Percentiles rank a stretch among this genome's conserved stretches.
Conservation (phyloP, 2,888 invertebrate species). For the Heliconius charithonia region DNA sequence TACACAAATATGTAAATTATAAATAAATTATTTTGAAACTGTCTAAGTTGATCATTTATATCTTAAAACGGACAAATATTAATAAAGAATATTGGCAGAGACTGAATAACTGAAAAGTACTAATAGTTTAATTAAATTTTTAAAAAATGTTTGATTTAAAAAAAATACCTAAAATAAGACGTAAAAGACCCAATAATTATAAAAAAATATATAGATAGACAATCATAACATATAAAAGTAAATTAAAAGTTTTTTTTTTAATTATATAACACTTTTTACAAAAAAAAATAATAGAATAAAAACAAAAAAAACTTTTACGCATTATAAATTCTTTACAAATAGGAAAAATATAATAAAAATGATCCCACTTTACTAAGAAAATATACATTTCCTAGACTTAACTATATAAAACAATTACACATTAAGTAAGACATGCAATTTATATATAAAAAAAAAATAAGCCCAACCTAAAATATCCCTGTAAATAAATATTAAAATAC, state of each 20-base stretch:
- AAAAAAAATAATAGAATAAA: not conserved
- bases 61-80: not conserved
- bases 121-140: not conserved
- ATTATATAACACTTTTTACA: not conserved
- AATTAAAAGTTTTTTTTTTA: not conserved
- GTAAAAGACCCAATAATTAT: not conserved
- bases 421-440: not conserved
- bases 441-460: not conserved
- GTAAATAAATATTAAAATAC: not conserved
- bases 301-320: not conserved
- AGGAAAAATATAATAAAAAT: not conserved
- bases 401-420: not conserved
- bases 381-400: not conserved
- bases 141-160: not conserved
- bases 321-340: not conserved
- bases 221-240: not conserved
- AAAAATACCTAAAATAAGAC: not conserved
- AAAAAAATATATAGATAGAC: not conserved
- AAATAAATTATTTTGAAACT: too few species aligned
- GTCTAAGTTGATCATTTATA: not conserved
- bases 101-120: conserved; percentile 7
- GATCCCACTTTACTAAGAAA: not conserved
- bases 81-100: not conserved
- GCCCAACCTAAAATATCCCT: not conserved
- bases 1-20: too few species aligned